phyloP scores from a whole-genome alignment of 2,113 vertebrate species.

The Pandion haliaetus region DNA sequence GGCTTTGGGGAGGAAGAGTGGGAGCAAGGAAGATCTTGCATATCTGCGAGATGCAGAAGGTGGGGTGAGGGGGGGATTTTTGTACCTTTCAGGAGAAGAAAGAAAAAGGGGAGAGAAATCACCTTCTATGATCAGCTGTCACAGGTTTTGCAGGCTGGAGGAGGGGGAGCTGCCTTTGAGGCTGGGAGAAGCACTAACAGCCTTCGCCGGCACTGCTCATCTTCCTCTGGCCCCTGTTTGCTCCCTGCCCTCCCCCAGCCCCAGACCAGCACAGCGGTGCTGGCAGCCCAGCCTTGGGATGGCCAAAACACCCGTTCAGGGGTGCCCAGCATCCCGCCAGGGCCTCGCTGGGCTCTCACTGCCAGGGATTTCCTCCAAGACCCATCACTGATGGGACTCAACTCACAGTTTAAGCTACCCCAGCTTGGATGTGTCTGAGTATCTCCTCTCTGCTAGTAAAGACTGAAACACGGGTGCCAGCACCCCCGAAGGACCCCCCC shows the following conservation, averaged over 20 bases:
- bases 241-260: neutral
- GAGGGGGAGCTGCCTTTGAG: neutral
- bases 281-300: neutral
- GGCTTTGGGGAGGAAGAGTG: neutral
- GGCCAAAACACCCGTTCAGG: neutral
- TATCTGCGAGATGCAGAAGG: rapidly evolving
- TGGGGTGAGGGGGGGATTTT: neutral
- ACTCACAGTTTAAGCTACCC: neutral
- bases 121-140: neutral
- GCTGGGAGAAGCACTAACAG: neutral
- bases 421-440: neutral
- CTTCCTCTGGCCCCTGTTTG: neutral
- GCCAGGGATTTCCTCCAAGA: neutral
- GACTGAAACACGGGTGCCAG: neutral
- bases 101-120: neutral
- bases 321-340: rapidly evolving
- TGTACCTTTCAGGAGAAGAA: neutral
- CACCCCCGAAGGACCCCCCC: neutral
- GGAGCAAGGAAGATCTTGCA: neutral
- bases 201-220: neutral
- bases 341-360: no score
- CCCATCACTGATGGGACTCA: neutral
- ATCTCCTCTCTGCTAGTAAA: neutral
- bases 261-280: rapidly evolving
- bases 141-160: neutral